phyloP scores from a whole-genome alignment of 2,113 vertebrate genomes.

The Grammomys surdaster region DNA sequence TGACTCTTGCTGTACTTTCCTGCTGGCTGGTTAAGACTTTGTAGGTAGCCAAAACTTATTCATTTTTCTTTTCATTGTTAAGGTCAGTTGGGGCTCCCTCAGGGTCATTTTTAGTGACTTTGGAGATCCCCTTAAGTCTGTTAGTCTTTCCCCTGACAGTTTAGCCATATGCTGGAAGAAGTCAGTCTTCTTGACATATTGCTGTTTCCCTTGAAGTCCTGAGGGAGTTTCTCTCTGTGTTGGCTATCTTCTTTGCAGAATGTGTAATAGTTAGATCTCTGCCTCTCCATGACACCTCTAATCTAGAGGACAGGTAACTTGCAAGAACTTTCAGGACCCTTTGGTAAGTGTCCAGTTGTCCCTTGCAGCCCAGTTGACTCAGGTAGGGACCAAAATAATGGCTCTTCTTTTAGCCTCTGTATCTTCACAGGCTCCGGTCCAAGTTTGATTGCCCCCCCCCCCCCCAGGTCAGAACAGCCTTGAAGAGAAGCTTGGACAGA shows the following conservation, averaged over 20 bases:
- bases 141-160: not conserved
- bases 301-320: not conserved
- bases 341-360: not conserved
- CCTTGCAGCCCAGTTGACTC: not conserved
- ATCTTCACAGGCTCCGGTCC: not conserved
- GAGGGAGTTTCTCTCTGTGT: not conserved
- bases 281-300: not conserved
- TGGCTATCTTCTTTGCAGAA: not conserved
- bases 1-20: not conserved
- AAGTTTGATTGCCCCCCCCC: not conserved
- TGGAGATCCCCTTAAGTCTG: not conserved
- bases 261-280: not conserved
- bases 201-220: not conserved
- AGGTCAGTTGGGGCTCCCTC: not conserved
- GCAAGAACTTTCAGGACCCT: not conserved
- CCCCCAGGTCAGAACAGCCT: not conserved
- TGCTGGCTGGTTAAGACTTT: not conserved
- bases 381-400: not conserved
- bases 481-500: not conserved
- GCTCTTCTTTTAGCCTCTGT: not conserved
- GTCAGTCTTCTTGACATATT: not conserved
- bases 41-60: not conserved
- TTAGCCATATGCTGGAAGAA: not conserved
- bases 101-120: not conserved
- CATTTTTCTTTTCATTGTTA: not conserved